Evolutionary conservation across 2,888 invertebrate species (phyloP), one percentile per base, ranked within the genome.

Genomic region (Cecidostiba fungosa): DNA sequence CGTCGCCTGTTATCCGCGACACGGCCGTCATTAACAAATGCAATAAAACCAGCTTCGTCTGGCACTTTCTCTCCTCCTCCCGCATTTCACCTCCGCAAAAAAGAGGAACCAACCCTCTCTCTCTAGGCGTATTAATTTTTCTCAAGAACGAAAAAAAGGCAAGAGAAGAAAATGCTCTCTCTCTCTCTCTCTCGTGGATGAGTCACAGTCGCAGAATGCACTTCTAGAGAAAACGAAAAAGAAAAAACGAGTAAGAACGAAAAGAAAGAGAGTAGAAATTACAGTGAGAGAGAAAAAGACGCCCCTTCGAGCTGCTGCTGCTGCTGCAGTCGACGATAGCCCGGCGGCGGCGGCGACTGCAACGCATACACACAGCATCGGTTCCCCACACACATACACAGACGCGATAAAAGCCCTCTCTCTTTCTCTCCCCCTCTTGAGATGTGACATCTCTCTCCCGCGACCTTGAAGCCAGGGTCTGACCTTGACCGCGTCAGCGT

Each of bases 401-500:
- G 26, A 8, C 54, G n/a, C 77, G 62, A 16, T 70, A 39, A 32
- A 70, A 39, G 6, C 70, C 29, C 69, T 84, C n/a, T 36, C 79
- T 77, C n/a, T 76, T 82, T 54, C 74, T 59, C 77, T 76, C 86
- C 89, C 89, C 89, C 90, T 89, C 90, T 87, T 88, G 91, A 91
- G 91, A 92, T 91, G 77, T 73, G 92, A 91, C 92, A 91, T 92
- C 91, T 92, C 90, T 86, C 77, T 78, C 87, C 82, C 87, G 90
- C 91, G 91, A 92, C 92, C 92, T 92, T 92, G 92, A 90, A 89
- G 88, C 88, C 74, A 66, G 88, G 86, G 90, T 86, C 89, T 92
- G 92, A 92, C 92, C 92, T 92, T 92, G 92, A 92, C 92, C 92
- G 92, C 91, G 92, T 91, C 91, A 91, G 89, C 84, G 88, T 90